A percentile compares a stretch with the other conserved stretches of the same genome.
phyloP scores from a whole-genome alignment of 2,888 invertebrate species.

The Byasa hedistus region DNA sequence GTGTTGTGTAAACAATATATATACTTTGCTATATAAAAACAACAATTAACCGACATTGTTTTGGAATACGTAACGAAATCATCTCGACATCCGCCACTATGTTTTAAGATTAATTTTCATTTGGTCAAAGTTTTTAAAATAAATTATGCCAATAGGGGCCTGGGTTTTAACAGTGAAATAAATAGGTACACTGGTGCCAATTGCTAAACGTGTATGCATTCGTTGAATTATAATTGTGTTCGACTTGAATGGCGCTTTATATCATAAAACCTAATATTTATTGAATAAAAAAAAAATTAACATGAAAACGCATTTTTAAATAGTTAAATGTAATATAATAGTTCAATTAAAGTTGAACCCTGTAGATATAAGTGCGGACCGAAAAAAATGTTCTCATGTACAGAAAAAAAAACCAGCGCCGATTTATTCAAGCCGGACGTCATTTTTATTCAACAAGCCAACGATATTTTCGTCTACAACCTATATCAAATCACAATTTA shows the following conservation, averaged over 20 bases:
- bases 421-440: background rate
- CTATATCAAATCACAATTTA: background rate
- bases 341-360: too few relatives aligned
- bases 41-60: background rate
- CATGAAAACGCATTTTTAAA: background rate
- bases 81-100: background rate
- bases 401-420: background rate
- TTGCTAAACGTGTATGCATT: background rate
- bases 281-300: background rate
- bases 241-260: background rate
- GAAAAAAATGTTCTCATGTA: background rate
- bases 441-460: background rate
- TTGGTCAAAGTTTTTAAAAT: background rate
- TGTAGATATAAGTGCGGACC: too few relatives aligned
- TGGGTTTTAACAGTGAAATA: background rate
- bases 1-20: background rate
- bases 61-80: background rate
- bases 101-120: slow-evolving; percentile 1
- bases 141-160: slow-evolving; percentile 1
- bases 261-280: background rate
- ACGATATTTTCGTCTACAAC: background rate
- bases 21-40: background rate
- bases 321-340: too few relatives aligned
- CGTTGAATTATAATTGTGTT: background rate
- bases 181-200: background rate